A percentile compares a stretch with the other conserved stretches of the same genome.
phyloP scores from a whole-genome alignment of 2,888 invertebrate genomes.

The Drosophila nigricruria region DNA sequence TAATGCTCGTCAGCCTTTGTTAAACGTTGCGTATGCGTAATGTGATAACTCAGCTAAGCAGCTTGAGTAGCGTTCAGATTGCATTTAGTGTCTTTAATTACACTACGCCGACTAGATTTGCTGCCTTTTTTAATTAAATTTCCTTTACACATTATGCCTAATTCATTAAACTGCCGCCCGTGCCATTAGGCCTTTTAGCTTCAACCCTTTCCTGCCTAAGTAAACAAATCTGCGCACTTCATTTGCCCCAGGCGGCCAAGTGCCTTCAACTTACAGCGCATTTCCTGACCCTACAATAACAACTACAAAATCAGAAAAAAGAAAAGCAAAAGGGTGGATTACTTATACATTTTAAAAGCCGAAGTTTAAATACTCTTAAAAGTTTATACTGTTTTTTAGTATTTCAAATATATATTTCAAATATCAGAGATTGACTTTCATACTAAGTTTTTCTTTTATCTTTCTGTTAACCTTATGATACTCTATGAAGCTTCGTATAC shows the following conservation, averaged over 20 bases:
- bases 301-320: constrained; percentile 16
- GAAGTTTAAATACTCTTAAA: background rate
- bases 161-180: constrained; percentile 40
- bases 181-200: constrained; percentile 20
- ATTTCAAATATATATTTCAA: background rate
- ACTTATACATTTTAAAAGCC: background rate
- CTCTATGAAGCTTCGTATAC: background rate
- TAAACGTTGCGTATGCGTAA: constrained; percentile 45
- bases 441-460: background rate
- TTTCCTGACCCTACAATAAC: constrained; percentile 56
- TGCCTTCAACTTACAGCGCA: constrained; percentile 62
- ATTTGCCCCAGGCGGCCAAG: constrained; percentile 54
- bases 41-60: constrained; percentile 17
- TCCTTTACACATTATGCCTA: constrained; percentile 38
- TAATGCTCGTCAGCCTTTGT: background rate
- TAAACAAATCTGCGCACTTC: constrained; percentile 77
- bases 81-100: constrained; percentile 42
- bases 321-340: constrained; percentile 1
- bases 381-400: background rate
- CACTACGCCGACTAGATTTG: constrained; percentile 2
- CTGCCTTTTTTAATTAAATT: constrained; percentile 54
- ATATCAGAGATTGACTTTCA: background rate
- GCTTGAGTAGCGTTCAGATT: constrained; percentile 1
- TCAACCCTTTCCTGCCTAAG: constrained; percentile 56
- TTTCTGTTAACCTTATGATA: background rate